Evolutionary conservation across 2,888 invertebrate genomes (phyloP).

Genomic region (Drosophila conformis): DNA sequence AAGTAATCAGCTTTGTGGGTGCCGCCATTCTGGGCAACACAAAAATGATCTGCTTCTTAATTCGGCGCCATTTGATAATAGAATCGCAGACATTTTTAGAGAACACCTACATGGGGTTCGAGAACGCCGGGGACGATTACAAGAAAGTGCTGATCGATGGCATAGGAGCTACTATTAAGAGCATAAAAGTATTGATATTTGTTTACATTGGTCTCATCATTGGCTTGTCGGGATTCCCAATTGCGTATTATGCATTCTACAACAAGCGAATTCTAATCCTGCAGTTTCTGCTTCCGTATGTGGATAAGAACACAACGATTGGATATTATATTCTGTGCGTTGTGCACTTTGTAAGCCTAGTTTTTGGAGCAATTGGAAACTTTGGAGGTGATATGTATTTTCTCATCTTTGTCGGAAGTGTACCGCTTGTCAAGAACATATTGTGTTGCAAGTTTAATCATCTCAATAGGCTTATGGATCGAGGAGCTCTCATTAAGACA

Average conservation of each 20-base stretch:
- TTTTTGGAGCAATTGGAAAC: slow-evolving; percentile 56
- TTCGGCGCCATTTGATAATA: not conserved
- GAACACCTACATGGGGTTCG: slow-evolving; percentile 40
- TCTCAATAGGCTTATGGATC: slow-evolving; percentile 26
- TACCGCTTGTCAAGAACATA: slow-evolving; percentile 57
- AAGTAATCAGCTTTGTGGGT: slow-evolving; percentile 45
- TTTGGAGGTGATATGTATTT: slow-evolving; percentile 55
- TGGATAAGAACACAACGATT: slow-evolving; percentile 29
- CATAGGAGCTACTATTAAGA: slow-evolving; percentile 4
- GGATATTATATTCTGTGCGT: slow-evolving; percentile 29
- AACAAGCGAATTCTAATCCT: slow-evolving; percentile 45
- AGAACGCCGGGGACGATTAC: slow-evolving; percentile 29
- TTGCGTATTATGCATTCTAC: slow-evolving; percentile 22
- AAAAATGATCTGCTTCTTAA: slow-evolving; percentile 13
- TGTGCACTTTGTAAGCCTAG: slow-evolving; percentile 29
- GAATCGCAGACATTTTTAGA: slow-evolving; percentile 15
- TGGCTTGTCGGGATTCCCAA: slow-evolving; percentile 10
- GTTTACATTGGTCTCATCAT: slow-evolving; percentile 2
- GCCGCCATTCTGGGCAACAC: slow-evolving; percentile 22
- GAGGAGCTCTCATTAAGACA: not conserved
- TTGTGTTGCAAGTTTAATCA: slow-evolving; percentile 51
- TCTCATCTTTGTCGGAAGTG: slow-evolving; percentile 39
- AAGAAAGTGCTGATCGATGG: slow-evolving; percentile 21
- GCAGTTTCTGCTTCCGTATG: slow-evolving; percentile 56
- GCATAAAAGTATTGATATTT: slow-evolving; percentile 24